Evolutionary conservation across 2,797 vertebrate species (phyloP).

Genomic region (Lacerta viridis): DNA sequence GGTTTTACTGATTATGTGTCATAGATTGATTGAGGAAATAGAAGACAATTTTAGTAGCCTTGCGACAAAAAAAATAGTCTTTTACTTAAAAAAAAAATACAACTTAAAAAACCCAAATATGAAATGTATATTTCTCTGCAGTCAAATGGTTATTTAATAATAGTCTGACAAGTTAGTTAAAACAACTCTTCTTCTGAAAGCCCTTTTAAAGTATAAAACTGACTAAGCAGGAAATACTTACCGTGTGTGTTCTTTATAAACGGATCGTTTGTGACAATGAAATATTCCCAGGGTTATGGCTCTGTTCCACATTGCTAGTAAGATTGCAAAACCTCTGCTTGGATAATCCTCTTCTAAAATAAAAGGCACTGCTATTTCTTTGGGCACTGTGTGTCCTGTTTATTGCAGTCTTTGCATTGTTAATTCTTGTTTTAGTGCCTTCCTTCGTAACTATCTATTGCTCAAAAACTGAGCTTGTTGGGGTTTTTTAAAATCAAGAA

Average conservation of each 20-base stretch:
- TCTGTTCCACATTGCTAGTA: constrained; percentile 10
- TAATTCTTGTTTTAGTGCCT: too few species aligned
- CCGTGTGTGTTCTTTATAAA: constrained; percentile 23
- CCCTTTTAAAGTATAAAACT: constrained; percentile 54
- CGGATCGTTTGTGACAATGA: constrained; percentile 33
- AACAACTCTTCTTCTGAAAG: constrained; percentile 59
- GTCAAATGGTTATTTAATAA: constrained; percentile 61
- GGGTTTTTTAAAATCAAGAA: too few species aligned
- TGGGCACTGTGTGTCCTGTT: background rate
- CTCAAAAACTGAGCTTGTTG: too few species aligned
- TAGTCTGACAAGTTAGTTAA: constrained; percentile 65
- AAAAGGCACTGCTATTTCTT: background rate
- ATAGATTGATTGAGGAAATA: constrained; percentile 82
- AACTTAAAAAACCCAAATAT: constrained; percentile 68
- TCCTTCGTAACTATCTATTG: too few species aligned
- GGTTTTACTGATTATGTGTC: constrained; percentile 81
- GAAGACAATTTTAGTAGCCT: constrained; percentile 79
- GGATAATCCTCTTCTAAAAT: background rate
- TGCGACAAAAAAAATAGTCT: constrained; percentile 76
- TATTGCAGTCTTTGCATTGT: too few species aligned
- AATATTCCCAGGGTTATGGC: constrained; percentile 46
- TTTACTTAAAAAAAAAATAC: constrained; percentile 58
- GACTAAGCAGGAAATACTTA: constrained; percentile 44
- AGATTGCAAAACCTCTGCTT: background rate
- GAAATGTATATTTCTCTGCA: constrained; percentile 67